phyloP scores from a whole-genome alignment of 2,113 vertebrate genomes.

The Lipophrys pholis region DNA sequence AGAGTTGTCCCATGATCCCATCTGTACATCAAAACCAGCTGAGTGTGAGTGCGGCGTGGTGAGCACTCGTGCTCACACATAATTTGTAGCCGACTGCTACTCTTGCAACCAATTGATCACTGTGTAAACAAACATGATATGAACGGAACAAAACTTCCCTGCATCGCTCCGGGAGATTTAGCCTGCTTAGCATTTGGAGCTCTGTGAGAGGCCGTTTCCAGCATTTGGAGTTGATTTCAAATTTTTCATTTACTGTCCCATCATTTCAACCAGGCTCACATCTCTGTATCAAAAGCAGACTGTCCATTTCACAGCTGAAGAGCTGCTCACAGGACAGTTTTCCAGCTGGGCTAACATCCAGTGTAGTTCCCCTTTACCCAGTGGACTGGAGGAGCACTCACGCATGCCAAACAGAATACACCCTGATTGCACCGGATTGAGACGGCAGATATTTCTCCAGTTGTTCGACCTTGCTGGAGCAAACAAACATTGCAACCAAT shows the following conservation, averaged over 20 bases:
- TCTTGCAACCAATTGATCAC: conserved; percentile 62
- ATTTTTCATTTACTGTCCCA: background rate
- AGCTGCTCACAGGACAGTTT: conserved; percentile 72
- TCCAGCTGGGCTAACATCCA: conserved; percentile 76
- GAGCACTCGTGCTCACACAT: conserved; percentile 71
- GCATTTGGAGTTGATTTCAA: background rate
- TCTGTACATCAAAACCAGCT: conserved; percentile 77
- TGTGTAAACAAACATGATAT: conserved; percentile 64
- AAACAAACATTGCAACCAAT: conserved; percentile 81
- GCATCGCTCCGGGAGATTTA: conserved; percentile 2
- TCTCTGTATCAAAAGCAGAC: conserved; percentile 20
- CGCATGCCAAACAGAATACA: conserved; percentile 67
- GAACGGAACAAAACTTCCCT: conserved; percentile 36
- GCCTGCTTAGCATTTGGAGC: conserved; percentile 3
- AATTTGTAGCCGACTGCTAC: conserved; percentile 65
- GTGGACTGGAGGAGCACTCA: conserved; percentile 67
- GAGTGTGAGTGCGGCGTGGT: conserved; percentile 62
- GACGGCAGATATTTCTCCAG: conserved; percentile 75
- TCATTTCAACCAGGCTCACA: background rate
- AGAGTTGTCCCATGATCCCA: conserved; percentile 70
- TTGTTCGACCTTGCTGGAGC: conserved; percentile 77
- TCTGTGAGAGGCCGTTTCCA: background rate
- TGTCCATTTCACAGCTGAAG: conserved; percentile 75
- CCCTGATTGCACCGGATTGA: conserved; percentile 61
- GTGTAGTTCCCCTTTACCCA: conserved; percentile 75